phyloP scores from a whole-genome alignment of 1,140 invertebrate genomes.

The Luehdorfia chinensis region DNA sequence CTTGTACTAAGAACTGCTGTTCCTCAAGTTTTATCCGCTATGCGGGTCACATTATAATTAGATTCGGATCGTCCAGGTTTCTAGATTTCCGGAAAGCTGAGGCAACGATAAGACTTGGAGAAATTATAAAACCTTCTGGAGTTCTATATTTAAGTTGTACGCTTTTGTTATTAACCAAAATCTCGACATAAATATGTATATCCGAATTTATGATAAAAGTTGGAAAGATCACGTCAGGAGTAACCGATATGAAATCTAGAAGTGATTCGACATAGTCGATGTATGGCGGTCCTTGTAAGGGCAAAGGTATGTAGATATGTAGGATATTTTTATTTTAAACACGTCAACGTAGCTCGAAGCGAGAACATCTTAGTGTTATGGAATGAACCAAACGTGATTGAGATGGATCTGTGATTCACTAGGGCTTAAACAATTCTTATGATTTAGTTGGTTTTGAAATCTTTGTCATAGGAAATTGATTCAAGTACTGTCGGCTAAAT shows the following conservation, averaged over 20 bases:
- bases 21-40: neutral
- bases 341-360: constrained; percentile 4
- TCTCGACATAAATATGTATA: neutral
- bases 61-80: too few species aligned
- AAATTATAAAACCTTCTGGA: neutral
- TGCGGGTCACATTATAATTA: too few species aligned
- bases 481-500: too few species aligned
- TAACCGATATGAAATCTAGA: neutral
- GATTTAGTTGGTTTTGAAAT: too few species aligned
- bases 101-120: too few species aligned
- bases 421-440: neutral
- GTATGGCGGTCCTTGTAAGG: constrained; percentile 11
- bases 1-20: neutral
- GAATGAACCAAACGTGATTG: constrained; percentile 16
- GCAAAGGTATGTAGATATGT: constrained; percentile 2
- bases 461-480: too few species aligned
- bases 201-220: neutral
- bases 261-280: constrained; percentile 2
- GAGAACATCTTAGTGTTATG: neutral
- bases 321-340: constrained; percentile 4
- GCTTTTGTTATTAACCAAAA: neutral
- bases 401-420: constrained; percentile 17
- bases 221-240: neutral
- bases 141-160: neutral
- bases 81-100: too few species aligned